Evolutionary conservation across 1,140 invertebrate genomes (phyloP), one percentile per base, ranked within the genome.

Genomic region (Charaxes varanes): DNA sequence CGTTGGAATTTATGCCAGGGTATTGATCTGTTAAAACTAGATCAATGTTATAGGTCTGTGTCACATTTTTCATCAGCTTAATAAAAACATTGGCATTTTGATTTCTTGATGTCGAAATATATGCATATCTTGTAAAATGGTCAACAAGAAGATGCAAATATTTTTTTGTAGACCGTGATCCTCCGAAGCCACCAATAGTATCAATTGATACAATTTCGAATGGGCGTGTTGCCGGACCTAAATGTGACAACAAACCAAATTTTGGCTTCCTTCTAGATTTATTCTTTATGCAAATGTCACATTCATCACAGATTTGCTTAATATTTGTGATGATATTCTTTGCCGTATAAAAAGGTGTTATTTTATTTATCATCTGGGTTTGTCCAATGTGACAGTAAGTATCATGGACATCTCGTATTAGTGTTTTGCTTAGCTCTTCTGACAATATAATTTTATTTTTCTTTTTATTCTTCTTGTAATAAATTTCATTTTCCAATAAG

Each of bases 211-310:
- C 11, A 41, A 57, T 57, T 18, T 53, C 31, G 15, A 46, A 58
- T 6, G 49, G 54, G n/a, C 42, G 28, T 43, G 22, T 50, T 0
- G 49, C 41, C 37, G 27, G 44, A 61, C 70, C 48, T 28, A 73
- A 17, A 54, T 66, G 45, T 33, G 73, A 64, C 69, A 57, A 49
- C 6, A 57, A 38, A 5, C 41, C 49, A 33, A 19, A 33, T 41
- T 41, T 32, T 2, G 3, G 4, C 12, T 41, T 10, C 3, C 27
- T 13, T 18, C 38, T 16, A 15, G 28, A 31, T 41, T 41, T 38
- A 11, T 41, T 41, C 16, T 31, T 30, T 15, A 41, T 18, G 15
- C 15, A 41, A 10, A 23, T 4, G 3, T 24, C 21, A 36, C 33
- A 36, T n/a, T 8, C 15, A 1, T 7, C 8, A 21, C 33, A 36